Conservation (phyloP, 2,113 vertebrate genomes). For the Pelecanus crispus region DNA sequence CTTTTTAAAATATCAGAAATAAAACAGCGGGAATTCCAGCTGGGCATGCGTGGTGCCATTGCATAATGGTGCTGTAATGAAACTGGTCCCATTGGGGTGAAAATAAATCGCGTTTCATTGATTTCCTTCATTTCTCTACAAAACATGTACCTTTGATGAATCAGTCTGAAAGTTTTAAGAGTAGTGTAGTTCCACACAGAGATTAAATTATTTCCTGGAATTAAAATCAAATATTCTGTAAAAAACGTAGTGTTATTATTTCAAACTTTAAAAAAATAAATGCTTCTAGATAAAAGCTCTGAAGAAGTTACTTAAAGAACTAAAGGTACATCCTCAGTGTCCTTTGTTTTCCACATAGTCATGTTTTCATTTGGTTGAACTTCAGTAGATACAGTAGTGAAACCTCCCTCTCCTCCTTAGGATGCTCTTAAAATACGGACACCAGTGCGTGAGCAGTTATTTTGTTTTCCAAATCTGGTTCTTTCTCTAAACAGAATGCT, state of each 20-base stretch:
- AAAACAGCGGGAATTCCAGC: neutral
- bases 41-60: fast-evolving
- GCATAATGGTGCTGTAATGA: fast-evolving
- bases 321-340: neutral
- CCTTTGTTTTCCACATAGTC: neutral
- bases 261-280: neutral
- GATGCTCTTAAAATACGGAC: neutral
- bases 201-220: neutral
- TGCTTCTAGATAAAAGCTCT: neutral
- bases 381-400: neutral
- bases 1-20: neutral
- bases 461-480: neutral
- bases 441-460: neutral
- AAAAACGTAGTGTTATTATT: neutral
- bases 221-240: neutral
- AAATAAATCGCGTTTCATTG: no score
- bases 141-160: neutral
- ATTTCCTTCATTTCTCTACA: no score
- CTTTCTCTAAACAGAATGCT: neutral
- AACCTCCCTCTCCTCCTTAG: neutral
- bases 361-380: neutral
- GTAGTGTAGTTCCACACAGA: neutral
- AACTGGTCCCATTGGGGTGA: neutral
- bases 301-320: neutral
- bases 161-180: neutral